Evolutionary conservation across 2,113 vertebrate species (phyloP).

Genomic region (Alligator mississippiensis): DNA sequence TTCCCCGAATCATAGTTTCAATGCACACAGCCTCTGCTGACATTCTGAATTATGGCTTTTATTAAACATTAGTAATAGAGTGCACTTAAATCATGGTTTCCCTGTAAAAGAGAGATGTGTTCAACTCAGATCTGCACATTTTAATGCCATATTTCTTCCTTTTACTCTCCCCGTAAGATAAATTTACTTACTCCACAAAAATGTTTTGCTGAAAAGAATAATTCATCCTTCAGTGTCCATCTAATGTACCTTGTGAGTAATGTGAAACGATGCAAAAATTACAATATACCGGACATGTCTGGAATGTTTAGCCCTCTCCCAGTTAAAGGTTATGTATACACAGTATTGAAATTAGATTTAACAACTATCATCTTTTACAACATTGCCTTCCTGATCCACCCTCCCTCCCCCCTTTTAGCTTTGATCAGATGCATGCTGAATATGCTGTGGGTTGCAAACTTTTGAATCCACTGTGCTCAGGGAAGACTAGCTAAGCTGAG

Average conservation of each 20-base stretch:
- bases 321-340: conserved; percentile 75
- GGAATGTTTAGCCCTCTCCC: conserved; percentile 49
- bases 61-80: conserved; percentile 80
- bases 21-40: conserved; percentile 72
- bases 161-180: conserved; percentile 67
- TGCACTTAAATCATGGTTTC: conserved; percentile 77
- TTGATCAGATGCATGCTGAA: conserved; percentile 63
- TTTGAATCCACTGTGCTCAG: conserved; percentile 25
- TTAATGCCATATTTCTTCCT: conserved; percentile 72
- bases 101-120: conserved; percentile 74
- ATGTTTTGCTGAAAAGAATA: conserved; percentile 74
- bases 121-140: conserved; percentile 66
- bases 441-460: conserved; percentile 15
- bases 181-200: conserved; percentile 73
- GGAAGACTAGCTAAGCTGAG: conserved; percentile 25
- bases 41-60: conserved; percentile 78
- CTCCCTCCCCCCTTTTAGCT: conserved; percentile 31
- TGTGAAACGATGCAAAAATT: conserved; percentile 63
- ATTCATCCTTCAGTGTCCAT: conserved; percentile 70
- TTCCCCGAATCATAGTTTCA: conserved; percentile 67
- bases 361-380: conserved; percentile 72
- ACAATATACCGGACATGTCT: conserved; percentile 35
- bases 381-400: conserved; percentile 64
- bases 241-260: conserved; percentile 55
- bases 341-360: conserved; percentile 70